A percentile compares a stretch with the other conserved stretches of the same genome.
These are phyloP conservation scores for Mylabris sibirica DNA, from an alignment of 2,888 invertebrate species.

Conservation along the genomic window DNA sequence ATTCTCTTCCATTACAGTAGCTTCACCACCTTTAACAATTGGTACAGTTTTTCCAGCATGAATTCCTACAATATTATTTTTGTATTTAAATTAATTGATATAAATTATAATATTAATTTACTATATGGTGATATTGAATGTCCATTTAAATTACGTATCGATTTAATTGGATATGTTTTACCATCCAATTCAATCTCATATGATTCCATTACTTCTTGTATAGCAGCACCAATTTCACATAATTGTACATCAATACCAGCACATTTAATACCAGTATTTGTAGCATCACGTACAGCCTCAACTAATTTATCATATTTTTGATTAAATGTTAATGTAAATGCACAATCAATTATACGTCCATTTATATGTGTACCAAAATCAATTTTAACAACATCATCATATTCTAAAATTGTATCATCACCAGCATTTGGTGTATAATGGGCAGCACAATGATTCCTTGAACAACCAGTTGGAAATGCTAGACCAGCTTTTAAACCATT, in stretches of 20 bases:
- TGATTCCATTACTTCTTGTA: conserved; percentile 99
- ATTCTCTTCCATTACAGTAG: conserved; percentile 98
- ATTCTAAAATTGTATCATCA: conserved; percentile 91
- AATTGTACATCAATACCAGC: conserved; percentile 94
- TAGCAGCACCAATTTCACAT: conserved; percentile 95
- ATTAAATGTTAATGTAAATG: conserved; percentile 97
- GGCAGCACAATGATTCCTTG: conserved; percentile 98
- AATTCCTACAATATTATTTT: conserved; percentile 67
- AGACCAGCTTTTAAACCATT: conserved; percentile 93
- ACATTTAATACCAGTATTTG: conserved; percentile 93
- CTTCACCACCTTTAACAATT: conserved; percentile 98
- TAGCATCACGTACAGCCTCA: conserved; percentile 96
- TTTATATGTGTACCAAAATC: conserved; percentile 99
- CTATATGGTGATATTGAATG: conserved; percentile 99
- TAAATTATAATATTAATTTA: conserved; percentile 61
- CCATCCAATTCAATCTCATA: conserved; percentile 98
- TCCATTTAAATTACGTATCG: conserved; percentile 97
- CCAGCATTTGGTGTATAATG: conserved; percentile 99
- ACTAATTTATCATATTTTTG: conserved; percentile 93
- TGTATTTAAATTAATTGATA: background rate
- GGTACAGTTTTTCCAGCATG: conserved; percentile 99
- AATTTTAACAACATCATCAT: conserved; percentile 98
- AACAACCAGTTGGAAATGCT: conserved; percentile 94
- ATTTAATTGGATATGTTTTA: conserved; percentile 94
- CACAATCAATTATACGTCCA: conserved; percentile 98